Base-by-base conservation (phyloP, 64 coral and sea anemone genomes). In the Dendrophyllia cribrosa region DNA sequence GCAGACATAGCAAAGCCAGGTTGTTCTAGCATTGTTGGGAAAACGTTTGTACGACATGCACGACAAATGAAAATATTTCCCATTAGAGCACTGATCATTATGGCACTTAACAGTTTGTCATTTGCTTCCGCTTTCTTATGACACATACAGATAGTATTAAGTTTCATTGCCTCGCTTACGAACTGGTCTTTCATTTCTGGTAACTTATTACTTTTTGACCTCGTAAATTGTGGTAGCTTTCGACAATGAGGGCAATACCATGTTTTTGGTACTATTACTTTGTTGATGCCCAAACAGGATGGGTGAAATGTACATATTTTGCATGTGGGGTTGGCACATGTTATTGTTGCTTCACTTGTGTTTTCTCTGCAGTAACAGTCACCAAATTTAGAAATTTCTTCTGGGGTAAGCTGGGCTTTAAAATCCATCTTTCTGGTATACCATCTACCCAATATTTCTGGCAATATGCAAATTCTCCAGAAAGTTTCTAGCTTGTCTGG, bases 41-140 rank as follows among this genome's bases (percentile, higher is more conserved):
- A 78, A 78, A 13, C 73, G 62, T 66, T 93, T 87, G 11, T 71
- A 43, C 5, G 9, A 8, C 4, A 93, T 14, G 52, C 84, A 94
- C 16, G 68, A 12, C 22, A 94, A 53, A 67, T 89, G 86, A 43
- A 89, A 89, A 76, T 48, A 76, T 15, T 76, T 73, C 0, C 92
- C 86, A 89, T 75, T 73, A 6, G 22, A 53, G 52, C 92, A 93
- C 14, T 51, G 15, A n/a, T 17, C 59, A 72, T 94, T 94, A 60
- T n/a, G n/a, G n/a, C 92, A 94, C 25, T 94, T 88, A 9, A 94
- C 49, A 94, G 26, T 24, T 82, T 94, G 34, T 94, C 91, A n/a
- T 58, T 73, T 26, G 86, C 13, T 82, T 58, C 43, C 46, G 66
- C 15, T 22, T 58, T 19, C 75, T 23, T 74, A 34, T 83, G 59